Base-by-base conservation (phyloP, 2,888 invertebrate genomes). In the Ochropacha duplaris region DNA sequence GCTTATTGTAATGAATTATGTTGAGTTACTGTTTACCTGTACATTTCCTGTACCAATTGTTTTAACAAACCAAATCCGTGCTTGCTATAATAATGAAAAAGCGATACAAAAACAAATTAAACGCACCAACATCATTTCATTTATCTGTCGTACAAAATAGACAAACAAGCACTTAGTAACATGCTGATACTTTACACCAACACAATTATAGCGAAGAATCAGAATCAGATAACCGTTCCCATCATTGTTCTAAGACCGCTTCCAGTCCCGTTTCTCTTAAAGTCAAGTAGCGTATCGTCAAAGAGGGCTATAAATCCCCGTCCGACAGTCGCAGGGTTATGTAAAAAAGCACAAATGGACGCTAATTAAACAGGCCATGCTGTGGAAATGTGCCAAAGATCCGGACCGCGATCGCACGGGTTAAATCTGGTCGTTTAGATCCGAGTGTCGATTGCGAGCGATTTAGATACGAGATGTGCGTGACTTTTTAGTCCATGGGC, bases 341-440 rank as follows among this genome's bases (percentile, higher is more conserved):
- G 58, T 67, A 67, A 73, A 71, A 74, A 76, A 69, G 66, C 59
- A 68, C 69, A 80, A 78, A 78, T 71, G 66, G 67, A 71, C 60
- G 56, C 66, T 84, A 84, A 81, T 80, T 83, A 83, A 79, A 74
- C 72, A 67, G 63, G 54, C 52, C 44, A 44, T 44, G 19, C 50
- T 57, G 65, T 80, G 80, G 82, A 82, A 75, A 76, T 77, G 75
- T 78, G 87, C 83, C 86, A 83, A 68, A 86, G 81, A 86, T 83
- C 72, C 74, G 71, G 16, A 19, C 16, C 28, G 59, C 57, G 64
- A 59, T 56, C 57, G 39, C 57, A 26, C 16, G 19, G 44, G 52
- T 59, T 49, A 24, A 54, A 54, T 52, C 44, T 22, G 55, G 50
- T 39, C 50, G 59, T 59, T 54, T 54, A 56, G 74, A 74, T 74